Percentiles rank a stretch among this genome's conserved stretches.
These are phyloP conservation scores for Danionella cerebrum DNA, from an alignment of 2,113 vertebrate species.

Conservation along the genomic window DNA sequence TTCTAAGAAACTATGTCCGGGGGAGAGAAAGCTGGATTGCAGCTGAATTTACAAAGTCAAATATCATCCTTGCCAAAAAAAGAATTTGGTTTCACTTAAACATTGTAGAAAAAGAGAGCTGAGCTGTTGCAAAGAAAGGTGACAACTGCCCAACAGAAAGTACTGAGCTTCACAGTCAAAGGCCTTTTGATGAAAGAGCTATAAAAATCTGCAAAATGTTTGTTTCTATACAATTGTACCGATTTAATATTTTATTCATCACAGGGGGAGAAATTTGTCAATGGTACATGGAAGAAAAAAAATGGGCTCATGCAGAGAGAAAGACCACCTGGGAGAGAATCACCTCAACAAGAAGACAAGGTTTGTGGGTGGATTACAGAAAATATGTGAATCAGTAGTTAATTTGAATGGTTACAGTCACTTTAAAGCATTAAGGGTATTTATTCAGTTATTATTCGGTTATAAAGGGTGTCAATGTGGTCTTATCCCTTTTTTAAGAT, in stretches of 20 bases:
- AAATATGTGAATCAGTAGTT: background rate
- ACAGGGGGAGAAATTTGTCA: constrained; percentile 48
- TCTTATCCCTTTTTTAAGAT: too few relatives aligned
- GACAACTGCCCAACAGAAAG: too few relatives aligned
- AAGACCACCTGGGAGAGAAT: constrained; percentile 62
- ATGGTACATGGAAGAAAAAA: constrained; percentile 52
- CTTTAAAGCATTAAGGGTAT: too few relatives aligned
- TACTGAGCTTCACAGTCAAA: too few relatives aligned
- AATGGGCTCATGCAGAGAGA: constrained; percentile 63
- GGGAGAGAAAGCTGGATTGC: background rate
- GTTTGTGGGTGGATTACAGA: background rate
- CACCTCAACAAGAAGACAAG: constrained; percentile 56
- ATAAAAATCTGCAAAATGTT: too few relatives aligned
- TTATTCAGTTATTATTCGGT: too few relatives aligned
- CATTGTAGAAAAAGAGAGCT: background rate
- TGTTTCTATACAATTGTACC: background rate
- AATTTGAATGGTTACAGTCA: too few relatives aligned
- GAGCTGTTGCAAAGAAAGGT: background rate
- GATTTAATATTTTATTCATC: background rate
- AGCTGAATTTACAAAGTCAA: constrained; percentile 23
- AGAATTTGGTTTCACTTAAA: background rate
- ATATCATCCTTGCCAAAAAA: background rate
- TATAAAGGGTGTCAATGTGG: too few relatives aligned
- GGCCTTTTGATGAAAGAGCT: too few relatives aligned
- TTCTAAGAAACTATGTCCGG: constrained; percentile 21